Evolutionary conservation across 2,888 invertebrate genomes (phyloP), one percentile per base, ranked within the genome.

Genomic region (Malthinus seriepunctatus): DNA sequence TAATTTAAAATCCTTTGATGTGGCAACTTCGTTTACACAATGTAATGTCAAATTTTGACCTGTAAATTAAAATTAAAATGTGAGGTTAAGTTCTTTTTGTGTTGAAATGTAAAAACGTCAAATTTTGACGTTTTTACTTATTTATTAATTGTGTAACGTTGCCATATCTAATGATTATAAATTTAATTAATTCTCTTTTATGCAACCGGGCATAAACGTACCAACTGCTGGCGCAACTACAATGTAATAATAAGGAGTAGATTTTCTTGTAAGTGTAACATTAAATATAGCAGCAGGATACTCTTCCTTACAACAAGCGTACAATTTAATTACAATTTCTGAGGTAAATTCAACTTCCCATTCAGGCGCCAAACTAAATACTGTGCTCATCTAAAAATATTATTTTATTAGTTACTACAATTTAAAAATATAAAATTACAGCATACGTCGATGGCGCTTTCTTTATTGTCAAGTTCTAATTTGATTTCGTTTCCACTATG

Each of bases 401-500:
- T 10, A 11, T 33, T 32, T 32, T 11, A 9, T 32, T 15, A 7
- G 7, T 8, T 45, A 45, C 2, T 39, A 39, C 8, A 50, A 8
- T n/a, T n/a, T 23, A 23, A 23, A 23, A 23, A 23, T 23, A n/a
- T 53, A 9, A 5, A 49, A 35, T 23, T 23, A 5, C 1, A 10
- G 10, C 8, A 3, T 39, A 50, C 50, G 10, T 33, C 15, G 0
- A n/a, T n/a, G 3, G 54, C 32, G 3, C 10, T 37, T 7, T 9
- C 2, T 4, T 49, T 45, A 4, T 31, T 23, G 32, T 15, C 8
- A 0, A 51, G 7, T n/a, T 69, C 69, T 8, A 85, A 65, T 60
- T 84, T 81, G 6, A 89, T 77, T 65, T 87, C 83, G 12, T 86
- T 82, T 0, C 83, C 82, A 50, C 81, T 81, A 70, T 87, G 84